Conservation (phyloP, 2,888 invertebrate species). For the Zaprionus obscuricornis region DNA sequence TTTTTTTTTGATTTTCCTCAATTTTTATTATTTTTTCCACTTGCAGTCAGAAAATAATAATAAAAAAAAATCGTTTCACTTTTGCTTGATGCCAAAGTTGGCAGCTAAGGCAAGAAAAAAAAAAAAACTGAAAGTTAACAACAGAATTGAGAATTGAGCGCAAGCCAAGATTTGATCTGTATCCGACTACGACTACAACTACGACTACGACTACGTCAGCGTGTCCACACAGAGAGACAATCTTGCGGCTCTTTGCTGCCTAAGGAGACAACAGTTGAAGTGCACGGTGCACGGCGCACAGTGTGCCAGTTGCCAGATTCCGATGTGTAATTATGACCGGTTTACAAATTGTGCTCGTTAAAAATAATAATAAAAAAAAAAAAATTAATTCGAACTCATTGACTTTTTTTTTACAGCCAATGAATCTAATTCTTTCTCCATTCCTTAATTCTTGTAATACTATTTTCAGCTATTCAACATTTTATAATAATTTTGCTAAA, state of each 20-base stretch:
- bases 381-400: conserved; percentile 18
- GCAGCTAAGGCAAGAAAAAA: conserved; percentile 17
- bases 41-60: conserved; percentile 14
- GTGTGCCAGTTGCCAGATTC: conserved; percentile 24
- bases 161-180: conserved; percentile 35
- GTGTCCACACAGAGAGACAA: too few species aligned
- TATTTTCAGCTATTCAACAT: too few species aligned
- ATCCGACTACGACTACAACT: too few species aligned
- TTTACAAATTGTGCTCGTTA: conserved; percentile 45
- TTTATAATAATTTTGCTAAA: too few species aligned
- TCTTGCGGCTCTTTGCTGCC: too few species aligned
- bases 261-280: too few species aligned
- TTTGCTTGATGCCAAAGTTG: conserved; percentile 42
- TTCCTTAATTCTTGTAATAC: too few species aligned
- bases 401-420: neutral
- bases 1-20: conserved; percentile 23
- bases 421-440: too few species aligned
- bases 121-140: conserved; percentile 66
- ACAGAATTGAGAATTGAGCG: conserved; percentile 53
- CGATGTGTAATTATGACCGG: conserved; percentile 63
- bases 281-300: too few species aligned
- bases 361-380: conserved; percentile 25
- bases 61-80: conserved; percentile 41
- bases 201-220: too few species aligned
- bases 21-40: conserved; percentile 28